Evolutionary conservation across 2,888 invertebrate species (phyloP).

Genomic region (Drosophila parthenogenetica): DNA sequence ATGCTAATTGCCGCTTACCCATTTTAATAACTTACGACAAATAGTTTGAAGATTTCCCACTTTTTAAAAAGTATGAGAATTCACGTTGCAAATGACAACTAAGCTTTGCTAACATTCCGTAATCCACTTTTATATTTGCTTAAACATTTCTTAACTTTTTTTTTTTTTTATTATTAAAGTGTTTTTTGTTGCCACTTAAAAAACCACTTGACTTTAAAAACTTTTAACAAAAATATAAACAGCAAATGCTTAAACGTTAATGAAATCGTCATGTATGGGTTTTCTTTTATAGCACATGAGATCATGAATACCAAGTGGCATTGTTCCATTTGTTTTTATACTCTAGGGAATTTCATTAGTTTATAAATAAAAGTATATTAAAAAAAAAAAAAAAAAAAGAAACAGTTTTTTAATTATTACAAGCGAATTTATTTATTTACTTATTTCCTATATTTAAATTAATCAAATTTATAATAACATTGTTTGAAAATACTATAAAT

Average conservation of each 20-base stretch:
- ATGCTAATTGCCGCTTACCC: conserved; percentile 50
- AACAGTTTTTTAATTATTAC: no score
- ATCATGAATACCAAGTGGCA: conserved; percentile 13
- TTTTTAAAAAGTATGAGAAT: conserved; percentile 4
- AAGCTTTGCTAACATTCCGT: conserved; percentile 1
- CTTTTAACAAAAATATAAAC: background rate
- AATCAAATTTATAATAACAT: no score
- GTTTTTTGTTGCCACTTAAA: background rate
- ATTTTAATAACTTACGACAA: conserved; percentile 23
- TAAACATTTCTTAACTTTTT: background rate
- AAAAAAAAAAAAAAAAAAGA: no score
- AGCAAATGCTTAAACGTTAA: conserved; percentile 1
- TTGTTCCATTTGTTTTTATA: background rate
- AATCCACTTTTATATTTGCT: conserved; percentile 1
- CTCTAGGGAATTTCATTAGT: background rate
- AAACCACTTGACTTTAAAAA: background rate
- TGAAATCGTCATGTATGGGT: conserved; percentile 10
- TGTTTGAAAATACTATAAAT: no score
- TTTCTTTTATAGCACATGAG: conserved; percentile 4
- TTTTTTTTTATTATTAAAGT: background rate
- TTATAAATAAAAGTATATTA: background rate
- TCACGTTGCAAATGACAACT: conserved; percentile 2
- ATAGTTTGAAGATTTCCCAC: background rate
- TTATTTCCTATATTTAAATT: no score
- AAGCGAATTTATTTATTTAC: no score